A percentile compares a stretch with the other conserved stretches of the same genome.
phyloP scores from a whole-genome alignment of 2,797 vertebrate species.

The Alectoris magna region DNA sequence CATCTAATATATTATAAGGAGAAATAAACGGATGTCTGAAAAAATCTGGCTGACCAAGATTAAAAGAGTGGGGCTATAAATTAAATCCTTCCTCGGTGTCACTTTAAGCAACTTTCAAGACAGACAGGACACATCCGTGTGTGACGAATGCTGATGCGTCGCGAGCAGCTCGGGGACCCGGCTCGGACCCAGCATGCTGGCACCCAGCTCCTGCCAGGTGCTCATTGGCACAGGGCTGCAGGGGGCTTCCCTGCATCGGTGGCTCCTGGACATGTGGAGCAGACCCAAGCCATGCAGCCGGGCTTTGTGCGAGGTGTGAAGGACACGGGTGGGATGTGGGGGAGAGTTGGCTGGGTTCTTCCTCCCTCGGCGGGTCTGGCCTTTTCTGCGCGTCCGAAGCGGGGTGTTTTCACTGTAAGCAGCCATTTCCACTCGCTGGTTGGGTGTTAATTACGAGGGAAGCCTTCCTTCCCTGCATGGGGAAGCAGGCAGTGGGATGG shows the following conservation, averaged over 20 bases:
- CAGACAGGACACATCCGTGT: not conserved
- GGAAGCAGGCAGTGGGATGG: not conserved
- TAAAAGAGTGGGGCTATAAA: constrained; percentile 75
- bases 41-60: constrained; percentile 77
- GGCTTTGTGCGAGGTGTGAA: not conserved
- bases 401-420: not conserved
- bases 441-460: not conserved
- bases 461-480: not conserved
- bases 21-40: constrained; percentile 73
- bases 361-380: not conserved
- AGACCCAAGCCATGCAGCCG: not conserved
- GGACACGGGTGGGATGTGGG: not conserved
- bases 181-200: too few species aligned
- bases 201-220: not conserved
- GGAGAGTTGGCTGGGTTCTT: not conserved
- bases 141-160: not conserved
- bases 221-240: rapidly evolving
- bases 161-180: not conserved
- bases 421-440: not conserved
- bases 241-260: not conserved
- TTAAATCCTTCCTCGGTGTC: constrained; percentile 52
- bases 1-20: constrained; percentile 69
- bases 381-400: not conserved
- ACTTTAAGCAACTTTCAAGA: constrained; percentile 55
- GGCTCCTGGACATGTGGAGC: not conserved